phyloP scores from a whole-genome alignment of 1,140 invertebrate species.

The Drosophila navojoa region DNA sequence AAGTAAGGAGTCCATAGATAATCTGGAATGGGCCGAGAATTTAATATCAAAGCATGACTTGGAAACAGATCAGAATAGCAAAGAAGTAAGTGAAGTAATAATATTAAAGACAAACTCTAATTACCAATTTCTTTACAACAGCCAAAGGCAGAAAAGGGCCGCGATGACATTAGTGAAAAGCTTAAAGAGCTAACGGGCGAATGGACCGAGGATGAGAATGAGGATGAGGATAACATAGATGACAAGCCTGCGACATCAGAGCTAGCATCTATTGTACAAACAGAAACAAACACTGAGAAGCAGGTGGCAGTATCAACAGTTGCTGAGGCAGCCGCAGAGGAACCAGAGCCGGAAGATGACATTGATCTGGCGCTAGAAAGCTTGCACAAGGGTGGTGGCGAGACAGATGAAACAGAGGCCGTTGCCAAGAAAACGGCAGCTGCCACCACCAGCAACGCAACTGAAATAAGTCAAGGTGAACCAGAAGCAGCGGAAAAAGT shows the following conservation, averaged over 20 bases:
- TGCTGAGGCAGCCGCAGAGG: slow-evolving; percentile 18
- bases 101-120: not conserved
- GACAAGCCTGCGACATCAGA: slow-evolving; percentile 49
- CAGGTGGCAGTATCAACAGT: slow-evolving; percentile 25
- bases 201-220: slow-evolving; percentile 82
- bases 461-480: slow-evolving; percentile 14
- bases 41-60: slow-evolving; percentile 71
- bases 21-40: slow-evolving; percentile 81
- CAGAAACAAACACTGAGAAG: slow-evolving; percentile 26
- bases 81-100: slow-evolving; percentile 53
- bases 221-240: slow-evolving; percentile 60
- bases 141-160: slow-evolving; percentile 64
- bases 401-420: slow-evolving; percentile 22
- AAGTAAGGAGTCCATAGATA: slow-evolving; percentile 75
- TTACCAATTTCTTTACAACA: slow-evolving; percentile 7
- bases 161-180: slow-evolving; percentile 78
- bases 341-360: slow-evolving; percentile 63
- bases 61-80: slow-evolving; percentile 66
- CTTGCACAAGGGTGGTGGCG: slow-evolving; percentile 62
- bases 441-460: slow-evolving; percentile 15
- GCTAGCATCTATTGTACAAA: slow-evolving; percentile 9
- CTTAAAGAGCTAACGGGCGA: slow-evolving; percentile 80
- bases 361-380: slow-evolving; percentile 72
- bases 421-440: slow-evolving; percentile 7
- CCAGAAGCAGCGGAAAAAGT: slow-evolving; percentile 23